Evolutionary conservation across 2,888 invertebrate species (phyloP).

Genomic region (Liodrosophila aerea): DNA sequence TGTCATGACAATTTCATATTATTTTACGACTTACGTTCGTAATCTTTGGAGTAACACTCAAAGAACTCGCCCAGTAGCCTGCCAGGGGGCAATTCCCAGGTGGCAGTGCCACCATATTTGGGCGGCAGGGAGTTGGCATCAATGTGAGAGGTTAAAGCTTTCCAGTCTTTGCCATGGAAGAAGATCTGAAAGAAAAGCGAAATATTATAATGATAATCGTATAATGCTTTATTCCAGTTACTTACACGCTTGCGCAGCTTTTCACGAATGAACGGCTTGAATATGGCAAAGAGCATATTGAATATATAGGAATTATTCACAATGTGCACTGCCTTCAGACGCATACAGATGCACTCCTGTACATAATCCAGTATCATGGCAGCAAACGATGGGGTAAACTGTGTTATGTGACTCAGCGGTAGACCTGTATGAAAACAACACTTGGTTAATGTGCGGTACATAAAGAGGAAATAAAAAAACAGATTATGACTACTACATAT

Average conservation of each 20-base stretch:
- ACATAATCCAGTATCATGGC: slow-evolving; percentile 88
- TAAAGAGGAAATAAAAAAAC: background rate
- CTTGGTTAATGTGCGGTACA: background rate
- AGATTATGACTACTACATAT: too few relatives aligned
- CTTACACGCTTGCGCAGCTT: slow-evolving; percentile 90
- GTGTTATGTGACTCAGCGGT: slow-evolving; percentile 87
- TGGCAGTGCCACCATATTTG: slow-evolving; percentile 87
- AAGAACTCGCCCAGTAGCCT: slow-evolving; percentile 87
- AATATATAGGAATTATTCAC: slow-evolving; percentile 94
- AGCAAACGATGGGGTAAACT: slow-evolving; percentile 91
- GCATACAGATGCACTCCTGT: slow-evolving; percentile 90
- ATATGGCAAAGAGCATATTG: slow-evolving; percentile 92
- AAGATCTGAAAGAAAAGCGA: slow-evolving; percentile 83
- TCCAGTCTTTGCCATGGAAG: slow-evolving; percentile 88
- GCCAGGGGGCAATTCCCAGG: slow-evolving; percentile 85
- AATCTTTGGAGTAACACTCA: slow-evolving; percentile 86
- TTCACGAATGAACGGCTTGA: slow-evolving; percentile 93
- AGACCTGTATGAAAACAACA: slow-evolving; percentile 81
- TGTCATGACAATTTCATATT: too few relatives aligned
- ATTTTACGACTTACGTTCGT: slow-evolving; percentile 85
- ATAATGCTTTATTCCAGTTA: slow-evolving; percentile 17
- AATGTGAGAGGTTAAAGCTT: slow-evolving; percentile 85
- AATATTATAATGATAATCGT: background rate
- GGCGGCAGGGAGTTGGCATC: slow-evolving; percentile 85
- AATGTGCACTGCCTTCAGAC: slow-evolving; percentile 93